A percentile compares a stretch with the other conserved stretches of the same genome.
phyloP scores from a whole-genome alignment of 2,888 invertebrate genomes.

The Papilio demoleus region DNA sequence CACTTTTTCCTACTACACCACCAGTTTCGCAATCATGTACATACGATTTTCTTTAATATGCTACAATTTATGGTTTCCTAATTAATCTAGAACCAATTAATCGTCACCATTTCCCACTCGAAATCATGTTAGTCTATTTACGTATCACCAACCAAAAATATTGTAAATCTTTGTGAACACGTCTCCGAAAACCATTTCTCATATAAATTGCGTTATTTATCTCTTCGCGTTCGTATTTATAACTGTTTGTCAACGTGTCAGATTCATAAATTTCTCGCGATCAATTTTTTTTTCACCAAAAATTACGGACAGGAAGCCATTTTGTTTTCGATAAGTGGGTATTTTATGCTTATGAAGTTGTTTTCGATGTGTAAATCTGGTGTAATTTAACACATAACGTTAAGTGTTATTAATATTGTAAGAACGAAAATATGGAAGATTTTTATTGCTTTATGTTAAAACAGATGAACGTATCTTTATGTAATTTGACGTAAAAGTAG shows the following conservation, averaged over 20 bases:
- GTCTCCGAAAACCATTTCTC: constrained; percentile 43
- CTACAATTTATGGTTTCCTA: constrained; percentile 19
- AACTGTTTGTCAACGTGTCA: constrained; percentile 45
- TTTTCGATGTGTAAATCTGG: background rate
- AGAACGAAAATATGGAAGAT: too few relatives aligned
- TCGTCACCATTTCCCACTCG: background rate
- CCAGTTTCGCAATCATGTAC: background rate
- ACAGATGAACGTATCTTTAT: too few relatives aligned
- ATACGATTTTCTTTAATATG: background rate
- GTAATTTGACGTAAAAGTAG: too few relatives aligned
- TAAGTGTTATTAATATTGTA: too few relatives aligned
- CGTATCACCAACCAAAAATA: constrained; percentile 20
- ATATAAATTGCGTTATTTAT: constrained; percentile 47
- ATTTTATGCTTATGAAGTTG: constrained; percentile 1
- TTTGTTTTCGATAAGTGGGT: constrained; percentile 40
- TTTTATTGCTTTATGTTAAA: too few relatives aligned
- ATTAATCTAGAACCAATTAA: constrained; percentile 25
- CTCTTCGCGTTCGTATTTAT: constrained; percentile 46
- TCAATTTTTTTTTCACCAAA: constrained; percentile 41
- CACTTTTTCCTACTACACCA: background rate
- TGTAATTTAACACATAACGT: constrained; percentile 1
- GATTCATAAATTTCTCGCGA: constrained; percentile 47
- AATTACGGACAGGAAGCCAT: constrained; percentile 41
- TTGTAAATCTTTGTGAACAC: constrained; percentile 30
- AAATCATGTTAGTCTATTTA: constrained; percentile 27